Conservation (phyloP, 2,797 vertebrate genomes). For the Alcedo quadribrachys region DNA sequence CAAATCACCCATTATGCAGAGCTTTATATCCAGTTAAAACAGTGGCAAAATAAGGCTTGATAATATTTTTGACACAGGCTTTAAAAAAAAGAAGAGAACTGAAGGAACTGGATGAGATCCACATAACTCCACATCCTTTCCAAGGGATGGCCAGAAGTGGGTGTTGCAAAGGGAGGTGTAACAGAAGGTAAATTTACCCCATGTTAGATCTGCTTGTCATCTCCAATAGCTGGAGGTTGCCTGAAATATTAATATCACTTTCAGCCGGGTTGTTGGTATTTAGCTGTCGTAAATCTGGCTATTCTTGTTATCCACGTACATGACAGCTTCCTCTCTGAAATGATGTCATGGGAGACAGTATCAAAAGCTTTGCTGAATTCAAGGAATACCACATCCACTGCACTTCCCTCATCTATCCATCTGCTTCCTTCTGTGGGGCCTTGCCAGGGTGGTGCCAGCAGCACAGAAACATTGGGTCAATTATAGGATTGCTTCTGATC, state of each 20-base stretch:
- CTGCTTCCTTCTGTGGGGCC: not conserved
- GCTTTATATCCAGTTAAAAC: not conserved
- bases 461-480: not conserved
- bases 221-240: not conserved
- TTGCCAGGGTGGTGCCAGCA: not conserved
- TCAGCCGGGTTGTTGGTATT: conserved; percentile 12
- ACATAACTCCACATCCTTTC: fast-evolving
- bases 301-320: not conserved
- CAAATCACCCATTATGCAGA: not conserved
- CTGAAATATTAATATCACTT: conserved; percentile 1
- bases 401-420: too few species aligned
- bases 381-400: too few species aligned
- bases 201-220: not conserved
- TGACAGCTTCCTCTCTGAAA: conserved; percentile 16
- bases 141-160: not conserved
- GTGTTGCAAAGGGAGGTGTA: not conserved
- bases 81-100: not conserved
- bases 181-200: not conserved
- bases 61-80: not conserved
- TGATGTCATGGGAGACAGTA: too few species aligned
- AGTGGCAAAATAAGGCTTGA: not conserved
- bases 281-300: not conserved
- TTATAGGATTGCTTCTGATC: not conserved
- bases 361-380: too few species aligned
- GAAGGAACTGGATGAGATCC: not conserved